A percentile compares a stretch with the other conserved stretches of the same genome.
Conservation (phyloP, 2,113 vertebrate genomes). For the Agapornis roseicollis region DNA sequence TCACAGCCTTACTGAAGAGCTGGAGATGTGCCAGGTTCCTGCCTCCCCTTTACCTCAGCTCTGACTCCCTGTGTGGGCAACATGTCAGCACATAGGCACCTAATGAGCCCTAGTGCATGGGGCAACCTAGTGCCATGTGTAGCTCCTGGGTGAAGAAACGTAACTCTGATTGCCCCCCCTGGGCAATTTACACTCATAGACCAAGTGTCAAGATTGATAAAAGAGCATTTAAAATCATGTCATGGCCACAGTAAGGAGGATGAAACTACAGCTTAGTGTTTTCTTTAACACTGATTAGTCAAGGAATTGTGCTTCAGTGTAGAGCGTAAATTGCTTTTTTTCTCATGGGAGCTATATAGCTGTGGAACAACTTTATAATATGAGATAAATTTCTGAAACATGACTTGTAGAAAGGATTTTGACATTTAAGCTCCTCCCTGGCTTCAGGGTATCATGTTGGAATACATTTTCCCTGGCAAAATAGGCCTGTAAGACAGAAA, state of each 20-base stretch:
- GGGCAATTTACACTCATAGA: constrained; percentile 1
- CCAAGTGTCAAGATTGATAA: constrained; percentile 46
- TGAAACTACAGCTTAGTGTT: constrained; percentile 22
- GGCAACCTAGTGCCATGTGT: background rate
- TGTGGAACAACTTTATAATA: background rate
- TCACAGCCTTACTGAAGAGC: background rate
- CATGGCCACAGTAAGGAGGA: background rate
- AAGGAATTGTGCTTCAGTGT: background rate
- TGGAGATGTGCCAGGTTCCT: background rate
- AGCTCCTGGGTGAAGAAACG: background rate
- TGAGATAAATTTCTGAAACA: constrained; percentile 16
- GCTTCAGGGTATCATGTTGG: background rate
- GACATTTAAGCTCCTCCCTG: background rate
- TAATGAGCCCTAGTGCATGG: fast-evolving
- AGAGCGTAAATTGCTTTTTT: constrained; percentile 26
- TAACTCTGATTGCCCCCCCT: background rate
- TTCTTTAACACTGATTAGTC: constrained; percentile 50
- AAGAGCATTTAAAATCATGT: constrained; percentile 21
- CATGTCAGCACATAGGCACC: background rate
- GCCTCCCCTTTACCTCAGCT: background rate
- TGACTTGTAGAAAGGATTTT: background rate
- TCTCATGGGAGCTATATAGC: background rate
- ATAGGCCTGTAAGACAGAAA: background rate
- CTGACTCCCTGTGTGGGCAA: background rate
- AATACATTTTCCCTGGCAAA: background rate